Evolutionary conservation across 1,140 invertebrate genomes (phyloP).

Genomic region (Drosophila parvula): DNA sequence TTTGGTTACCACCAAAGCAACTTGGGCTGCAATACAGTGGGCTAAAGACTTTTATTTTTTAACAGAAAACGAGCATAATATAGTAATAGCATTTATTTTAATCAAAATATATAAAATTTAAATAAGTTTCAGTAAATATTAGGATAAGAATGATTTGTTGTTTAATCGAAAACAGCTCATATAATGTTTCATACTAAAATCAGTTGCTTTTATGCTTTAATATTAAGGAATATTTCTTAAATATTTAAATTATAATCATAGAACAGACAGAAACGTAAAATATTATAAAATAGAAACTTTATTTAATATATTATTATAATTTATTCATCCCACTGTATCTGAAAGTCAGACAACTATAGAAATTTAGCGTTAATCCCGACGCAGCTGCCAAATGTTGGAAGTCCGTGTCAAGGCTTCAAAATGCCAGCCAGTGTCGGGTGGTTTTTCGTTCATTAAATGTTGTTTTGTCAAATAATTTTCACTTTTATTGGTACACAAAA

Average conservation of each 20-base stretch:
- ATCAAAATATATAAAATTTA: background rate
- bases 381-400: conserved; percentile 20
- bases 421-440: conserved; percentile 6
- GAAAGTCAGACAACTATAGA: background rate
- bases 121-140: no score
- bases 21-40: conserved; percentile 15
- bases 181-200: background rate
- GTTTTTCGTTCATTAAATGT: conserved; percentile 14
- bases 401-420: conserved; percentile 8
- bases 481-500: conserved; percentile 59
- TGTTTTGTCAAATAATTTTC: conserved; percentile 61
- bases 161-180: no score
- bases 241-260: background rate
- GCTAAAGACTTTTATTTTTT: background rate
- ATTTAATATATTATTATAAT: background rate
- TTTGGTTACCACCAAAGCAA: background rate
- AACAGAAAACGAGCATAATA: no score
- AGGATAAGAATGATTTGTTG: no score
- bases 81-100: background rate
- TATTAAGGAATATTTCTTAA: background rate
- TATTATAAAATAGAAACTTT: background rate
- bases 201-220: no score
- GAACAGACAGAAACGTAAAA: no score
- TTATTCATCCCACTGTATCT: background rate
- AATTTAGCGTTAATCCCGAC: background rate